A percentile compares a stretch with the other conserved stretches of the same genome.
Conservation (phyloP, 1,140 invertebrate species). For the Rhyacophila brunnea region DNA sequence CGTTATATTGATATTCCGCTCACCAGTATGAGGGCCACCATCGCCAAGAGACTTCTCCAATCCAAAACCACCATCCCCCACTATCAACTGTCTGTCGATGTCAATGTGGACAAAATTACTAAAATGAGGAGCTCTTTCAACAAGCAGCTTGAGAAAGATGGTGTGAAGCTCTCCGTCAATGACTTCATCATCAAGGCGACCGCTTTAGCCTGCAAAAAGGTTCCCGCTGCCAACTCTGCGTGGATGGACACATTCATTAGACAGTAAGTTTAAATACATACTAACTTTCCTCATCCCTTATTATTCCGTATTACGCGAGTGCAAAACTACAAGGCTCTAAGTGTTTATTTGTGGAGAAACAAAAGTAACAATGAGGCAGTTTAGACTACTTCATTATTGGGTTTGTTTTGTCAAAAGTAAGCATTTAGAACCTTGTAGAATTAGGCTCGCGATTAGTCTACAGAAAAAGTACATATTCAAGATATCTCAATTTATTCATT, state of each 20-base stretch:
- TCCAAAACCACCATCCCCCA: constrained; percentile 96
- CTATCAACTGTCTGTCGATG: constrained; percentile 90
- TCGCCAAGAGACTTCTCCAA: constrained; percentile 87
- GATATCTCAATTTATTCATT: too few species aligned
- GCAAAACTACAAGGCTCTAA: too few species aligned
- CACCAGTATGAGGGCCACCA: constrained; percentile 83
- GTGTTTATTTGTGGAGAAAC: too few species aligned
- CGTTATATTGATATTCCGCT: constrained; percentile 81
- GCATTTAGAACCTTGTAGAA: too few species aligned
- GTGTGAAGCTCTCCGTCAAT: constrained; percentile 88
- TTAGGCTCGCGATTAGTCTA: too few species aligned
- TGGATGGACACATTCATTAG: constrained; percentile 95
- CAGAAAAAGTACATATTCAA: too few species aligned
- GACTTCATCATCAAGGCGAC: constrained; percentile 97
- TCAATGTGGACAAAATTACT: constrained; percentile 77
- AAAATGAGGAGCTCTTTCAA: constrained; percentile 70
- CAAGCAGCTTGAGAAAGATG: constrained; percentile 77
- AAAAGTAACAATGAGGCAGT: too few species aligned
- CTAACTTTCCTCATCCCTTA: too few species aligned
- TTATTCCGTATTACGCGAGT: too few species aligned
- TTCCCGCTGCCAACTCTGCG: constrained; percentile 93
- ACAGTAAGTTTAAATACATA: constrained; percentile 81
- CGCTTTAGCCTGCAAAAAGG: constrained; percentile 86
- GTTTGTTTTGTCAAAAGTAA: too few species aligned
- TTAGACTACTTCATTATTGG: too few species aligned